Percentiles rank a stretch among this genome's conserved stretches.
Conservation (phyloP, 1,140 invertebrate genomes). For the Philaenus spumarius region DNA sequence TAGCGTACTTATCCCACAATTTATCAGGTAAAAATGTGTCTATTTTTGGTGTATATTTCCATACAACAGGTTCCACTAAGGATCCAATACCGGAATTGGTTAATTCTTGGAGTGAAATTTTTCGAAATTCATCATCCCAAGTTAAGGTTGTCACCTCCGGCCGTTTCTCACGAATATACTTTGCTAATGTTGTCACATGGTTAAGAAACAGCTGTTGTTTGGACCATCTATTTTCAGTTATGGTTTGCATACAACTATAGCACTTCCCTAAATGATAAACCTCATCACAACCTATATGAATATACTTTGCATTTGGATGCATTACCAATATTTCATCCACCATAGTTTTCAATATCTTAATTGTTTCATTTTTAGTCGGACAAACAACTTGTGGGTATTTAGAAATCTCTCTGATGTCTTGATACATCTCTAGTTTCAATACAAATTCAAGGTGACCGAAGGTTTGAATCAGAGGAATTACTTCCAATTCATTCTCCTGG, state of each 20-base stretch:
- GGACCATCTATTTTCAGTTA: constrained; percentile 35
- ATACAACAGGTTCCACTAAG: constrained; percentile 49
- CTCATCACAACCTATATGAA: constrained; percentile 41
- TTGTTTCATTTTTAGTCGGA: constrained; percentile 20
- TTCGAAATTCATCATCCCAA: constrained; percentile 62
- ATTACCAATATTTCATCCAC: constrained; percentile 30
- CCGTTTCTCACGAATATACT: constrained; percentile 34
- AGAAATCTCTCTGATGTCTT: constrained; percentile 45
- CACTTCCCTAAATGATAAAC: constrained; percentile 44
- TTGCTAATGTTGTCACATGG: constrained; percentile 18
- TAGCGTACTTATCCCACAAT: constrained; percentile 21
- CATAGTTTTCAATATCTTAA: constrained; percentile 19
- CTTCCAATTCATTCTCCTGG: constrained; percentile 33
- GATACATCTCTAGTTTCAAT: constrained; percentile 50
- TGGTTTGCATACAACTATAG: constrained; percentile 36
- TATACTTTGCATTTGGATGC: constrained; percentile 32
- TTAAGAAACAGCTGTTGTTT: constrained; percentile 13
- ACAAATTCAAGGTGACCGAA: constrained; percentile 64
- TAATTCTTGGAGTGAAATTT: constrained; percentile 39
- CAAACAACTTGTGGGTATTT: constrained; percentile 30
- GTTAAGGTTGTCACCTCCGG: constrained; percentile 42
- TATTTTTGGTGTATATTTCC: constrained; percentile 31
- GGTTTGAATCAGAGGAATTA: constrained; percentile 64
- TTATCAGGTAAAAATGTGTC: constrained; percentile 5
- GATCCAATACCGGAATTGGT: constrained; percentile 41